A percentile compares a stretch with the other conserved stretches of the same genome.
Conservation (phyloP, 2,888 invertebrate genomes). For the Gasteruption jaculator region DNA sequence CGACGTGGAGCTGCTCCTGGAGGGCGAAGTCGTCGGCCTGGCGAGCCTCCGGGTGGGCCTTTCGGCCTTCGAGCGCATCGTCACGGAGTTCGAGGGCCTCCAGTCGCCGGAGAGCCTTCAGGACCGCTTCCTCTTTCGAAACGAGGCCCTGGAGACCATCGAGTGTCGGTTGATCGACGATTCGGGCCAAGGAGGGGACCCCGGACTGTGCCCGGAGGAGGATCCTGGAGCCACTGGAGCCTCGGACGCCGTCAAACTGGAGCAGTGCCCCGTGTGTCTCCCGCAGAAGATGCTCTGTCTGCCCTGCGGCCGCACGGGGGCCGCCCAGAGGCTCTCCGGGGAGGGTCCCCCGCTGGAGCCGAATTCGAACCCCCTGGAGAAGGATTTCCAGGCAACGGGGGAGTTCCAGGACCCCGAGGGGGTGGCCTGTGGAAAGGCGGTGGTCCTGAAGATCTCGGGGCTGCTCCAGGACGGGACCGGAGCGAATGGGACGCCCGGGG, state of each 20-base stretch:
- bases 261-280: slow-evolving; percentile 24
- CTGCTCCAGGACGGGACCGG: slow-evolving; percentile 28
- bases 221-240: too few species aligned
- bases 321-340: not conserved
- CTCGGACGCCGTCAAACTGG: too few species aligned
- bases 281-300: slow-evolving; percentile 23
- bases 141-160: not conserved
- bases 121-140: slow-evolving; percentile 21
- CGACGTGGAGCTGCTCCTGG: slow-evolving; percentile 48
- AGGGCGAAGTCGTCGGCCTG: slow-evolving; percentile 53
- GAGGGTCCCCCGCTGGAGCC: too few species aligned
- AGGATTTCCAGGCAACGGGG: not conserved
- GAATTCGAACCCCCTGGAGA: not conserved
- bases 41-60: slow-evolving; percentile 60
- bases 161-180: too few species aligned
- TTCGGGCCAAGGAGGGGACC: too few species aligned
- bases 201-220: too few species aligned
- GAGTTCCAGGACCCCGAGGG: too few species aligned
- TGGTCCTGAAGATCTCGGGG: slow-evolving; percentile 46
- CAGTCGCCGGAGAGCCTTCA: slow-evolving; percentile 12
- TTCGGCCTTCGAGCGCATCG: slow-evolving; percentile 65
- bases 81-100: slow-evolving; percentile 57
- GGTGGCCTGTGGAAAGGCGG: slow-evolving; percentile 36
- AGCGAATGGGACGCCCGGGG: slow-evolving; percentile 14
- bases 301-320: slow-evolving; percentile 23